Percentiles rank a stretch among this genome's conserved stretches.
phyloP scores from a whole-genome alignment of 2,113 vertebrate species.

The crab-eating macaque (Macaca fascicularis) region DNA sequence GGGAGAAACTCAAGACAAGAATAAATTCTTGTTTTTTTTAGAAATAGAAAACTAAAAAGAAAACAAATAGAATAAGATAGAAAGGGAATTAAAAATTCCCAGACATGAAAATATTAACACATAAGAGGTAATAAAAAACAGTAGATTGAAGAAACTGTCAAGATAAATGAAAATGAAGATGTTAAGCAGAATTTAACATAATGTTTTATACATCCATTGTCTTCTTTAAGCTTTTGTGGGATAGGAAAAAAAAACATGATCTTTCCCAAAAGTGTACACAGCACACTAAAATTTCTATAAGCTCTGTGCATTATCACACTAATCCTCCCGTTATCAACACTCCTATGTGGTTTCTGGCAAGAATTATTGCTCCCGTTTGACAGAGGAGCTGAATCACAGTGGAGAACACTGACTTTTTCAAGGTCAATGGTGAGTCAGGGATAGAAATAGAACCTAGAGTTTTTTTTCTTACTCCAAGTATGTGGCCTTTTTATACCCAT shows the following conservation, averaged over 20 bases:
- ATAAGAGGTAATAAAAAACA: conserved; percentile 4
- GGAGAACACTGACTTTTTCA: background rate
- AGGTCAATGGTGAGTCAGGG: background rate
- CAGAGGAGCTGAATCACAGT: conserved; percentile 1
- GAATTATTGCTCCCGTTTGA: background rate
- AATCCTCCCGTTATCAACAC: background rate
- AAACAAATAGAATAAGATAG: background rate
- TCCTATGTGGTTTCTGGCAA: conserved; percentile 15
- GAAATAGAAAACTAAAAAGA: conserved; percentile 40
- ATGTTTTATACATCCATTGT: conserved; percentile 13
- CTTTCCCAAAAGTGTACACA: conserved; percentile 21
- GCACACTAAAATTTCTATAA: conserved; percentile 26
- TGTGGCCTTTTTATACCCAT: background rate
- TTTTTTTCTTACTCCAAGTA: background rate
- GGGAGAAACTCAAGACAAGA: conserved; percentile 9
- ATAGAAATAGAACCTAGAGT: conserved; percentile 11
- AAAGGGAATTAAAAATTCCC: conserved; percentile 32
- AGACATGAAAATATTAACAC: conserved; percentile 27
- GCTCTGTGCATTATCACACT: background rate
- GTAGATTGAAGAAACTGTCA: background rate
- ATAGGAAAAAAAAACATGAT: conserved; percentile 33
- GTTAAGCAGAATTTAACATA: conserved; percentile 28
- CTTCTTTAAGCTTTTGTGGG: conserved; percentile 34
- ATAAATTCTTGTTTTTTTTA: conserved; percentile 38
- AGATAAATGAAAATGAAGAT: conserved; percentile 30